Conservation (phyloP, 2,888 invertebrate species). For the Orgyia antiqua region DNA sequence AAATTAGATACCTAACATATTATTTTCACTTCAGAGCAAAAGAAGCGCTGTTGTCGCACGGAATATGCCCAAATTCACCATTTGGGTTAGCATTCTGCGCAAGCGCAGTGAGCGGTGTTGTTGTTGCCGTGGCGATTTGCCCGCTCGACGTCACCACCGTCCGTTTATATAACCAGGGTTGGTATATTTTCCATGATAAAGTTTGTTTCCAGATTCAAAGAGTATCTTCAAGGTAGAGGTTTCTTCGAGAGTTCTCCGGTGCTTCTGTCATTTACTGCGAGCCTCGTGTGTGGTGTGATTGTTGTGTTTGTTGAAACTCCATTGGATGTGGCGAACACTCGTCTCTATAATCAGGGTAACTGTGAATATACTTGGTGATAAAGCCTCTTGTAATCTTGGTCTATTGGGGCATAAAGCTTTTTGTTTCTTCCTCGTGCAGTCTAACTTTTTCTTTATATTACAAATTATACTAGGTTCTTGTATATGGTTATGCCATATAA, state of each 20-base stretch:
- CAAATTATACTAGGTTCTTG: too few relatives aligned
- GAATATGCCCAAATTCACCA: constrained; percentile 45
- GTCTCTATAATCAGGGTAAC: constrained; percentile 92
- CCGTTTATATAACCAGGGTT: constrained; percentile 93
- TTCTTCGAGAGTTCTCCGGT: constrained; percentile 75
- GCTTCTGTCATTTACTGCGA: constrained; percentile 82
- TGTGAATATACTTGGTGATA: constrained; percentile 6
- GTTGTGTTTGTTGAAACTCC: constrained; percentile 89
- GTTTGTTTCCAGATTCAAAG: constrained; percentile 56
- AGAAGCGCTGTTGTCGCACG: constrained; percentile 47
- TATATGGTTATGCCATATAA: too few relatives aligned
- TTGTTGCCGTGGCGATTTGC: constrained; percentile 86
- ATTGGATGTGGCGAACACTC: constrained; percentile 90
- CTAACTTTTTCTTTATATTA: too few relatives aligned
- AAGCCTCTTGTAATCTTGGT: not conserved
- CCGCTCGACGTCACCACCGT: constrained; percentile 93
- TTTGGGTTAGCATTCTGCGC: constrained; percentile 71
- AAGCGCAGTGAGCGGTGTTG: constrained; percentile 86
- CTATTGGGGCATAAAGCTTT: not conserved
- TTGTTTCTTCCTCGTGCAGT: not conserved
- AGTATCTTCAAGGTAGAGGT: constrained; percentile 39
- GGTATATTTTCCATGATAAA: constrained; percentile 22
- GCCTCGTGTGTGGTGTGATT: constrained; percentile 86
- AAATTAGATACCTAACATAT: too few relatives aligned
- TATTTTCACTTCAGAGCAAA: constrained; percentile 47